Evolutionary conservation across 2,888 invertebrate genomes (phyloP).

Genomic region (Tricholauxania praeusta): DNA sequence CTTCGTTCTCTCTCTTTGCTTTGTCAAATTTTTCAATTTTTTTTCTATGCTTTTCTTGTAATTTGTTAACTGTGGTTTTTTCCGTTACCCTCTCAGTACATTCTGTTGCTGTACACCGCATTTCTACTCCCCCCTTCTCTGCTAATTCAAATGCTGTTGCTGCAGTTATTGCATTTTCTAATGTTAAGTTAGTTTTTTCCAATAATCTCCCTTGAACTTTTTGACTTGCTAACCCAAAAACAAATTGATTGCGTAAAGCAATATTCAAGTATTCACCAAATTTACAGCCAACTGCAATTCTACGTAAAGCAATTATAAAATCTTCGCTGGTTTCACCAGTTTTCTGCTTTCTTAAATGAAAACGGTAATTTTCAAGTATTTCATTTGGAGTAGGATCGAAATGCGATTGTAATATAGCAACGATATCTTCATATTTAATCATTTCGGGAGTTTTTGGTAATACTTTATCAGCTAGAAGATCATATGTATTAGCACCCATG

Average conservation of each 20-base stretch:
- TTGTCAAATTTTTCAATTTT: neutral
- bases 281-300: conserved; percentile 15
- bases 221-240: conserved; percentile 10
- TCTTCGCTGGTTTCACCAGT: neutral
- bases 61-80: conserved; percentile 21
- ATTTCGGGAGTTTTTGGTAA: neutral
- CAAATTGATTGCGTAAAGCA: conserved; percentile 36
- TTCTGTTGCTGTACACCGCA: neutral
- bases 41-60: conserved; percentile 10
- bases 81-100: neutral
- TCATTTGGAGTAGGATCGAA: neutral
- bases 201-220: conserved; percentile 14
- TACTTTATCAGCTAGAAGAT: neutral
- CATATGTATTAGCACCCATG: no score
- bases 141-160: conserved; percentile 9
- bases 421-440: neutral
- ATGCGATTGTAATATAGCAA: neutral
- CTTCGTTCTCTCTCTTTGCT: neutral
- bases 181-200: conserved; percentile 7
- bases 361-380: conserved; percentile 29
- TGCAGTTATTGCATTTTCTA: conserved; percentile 23
- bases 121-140: conserved; percentile 18
- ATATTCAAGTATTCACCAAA: conserved; percentile 27
- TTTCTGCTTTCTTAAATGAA: conserved; percentile 28
- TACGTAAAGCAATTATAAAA: conserved; percentile 9